A percentile compares a stretch with the other conserved stretches of the same genome.
phyloP scores from a whole-genome alignment of 2,888 invertebrate species.

The Drosophila picticornis region DNA sequence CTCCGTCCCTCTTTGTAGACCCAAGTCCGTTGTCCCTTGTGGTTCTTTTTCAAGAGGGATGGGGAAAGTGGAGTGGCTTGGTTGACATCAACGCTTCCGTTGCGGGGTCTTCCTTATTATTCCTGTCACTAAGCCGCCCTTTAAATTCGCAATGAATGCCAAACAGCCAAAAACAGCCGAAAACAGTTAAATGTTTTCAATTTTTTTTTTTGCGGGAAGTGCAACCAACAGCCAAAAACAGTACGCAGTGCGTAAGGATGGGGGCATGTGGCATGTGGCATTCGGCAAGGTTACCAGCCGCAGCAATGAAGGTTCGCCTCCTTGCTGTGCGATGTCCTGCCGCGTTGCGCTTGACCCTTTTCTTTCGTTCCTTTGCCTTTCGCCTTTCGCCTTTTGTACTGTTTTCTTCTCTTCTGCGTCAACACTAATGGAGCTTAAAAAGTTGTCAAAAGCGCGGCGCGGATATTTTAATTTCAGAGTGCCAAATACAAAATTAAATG shows the following conservation, averaged over 20 bases:
- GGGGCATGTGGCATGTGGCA: conserved; percentile 14
- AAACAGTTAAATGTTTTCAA: conserved; percentile 73
- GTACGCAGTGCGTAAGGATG: conserved; percentile 19
- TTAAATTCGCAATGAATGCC: conserved; percentile 81
- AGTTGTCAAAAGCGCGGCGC: conserved; percentile 76
- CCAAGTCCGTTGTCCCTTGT: conserved; percentile 55
- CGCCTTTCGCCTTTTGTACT: conserved; percentile 49
- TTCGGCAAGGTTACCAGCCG: conserved; percentile 53
- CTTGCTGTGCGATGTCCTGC: conserved; percentile 60
- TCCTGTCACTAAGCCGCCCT: conserved; percentile 80
- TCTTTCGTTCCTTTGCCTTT: conserved; percentile 21
- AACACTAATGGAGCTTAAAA: conserved; percentile 79
- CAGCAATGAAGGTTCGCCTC: conserved; percentile 10
- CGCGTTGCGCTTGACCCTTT: conserved; percentile 76
- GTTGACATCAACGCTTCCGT: conserved; percentile 78
- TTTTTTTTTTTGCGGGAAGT: conserved; percentile 48
- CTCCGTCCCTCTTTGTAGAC: conserved; percentile 2
- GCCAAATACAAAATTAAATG: conserved; percentile 74
- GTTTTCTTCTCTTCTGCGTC: conserved; percentile 58
- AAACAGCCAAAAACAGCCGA: conserved; percentile 63
- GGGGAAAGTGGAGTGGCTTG: conserved; percentile 8
- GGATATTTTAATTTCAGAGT: conserved; percentile 75
- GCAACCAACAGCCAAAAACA: conserved; percentile 60
- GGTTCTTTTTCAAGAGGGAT: conserved; percentile 41
- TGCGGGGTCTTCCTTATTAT: conserved; percentile 76